Conservation (phyloP, 2,113 vertebrate species). For the Psittacara wagleri region DNA sequence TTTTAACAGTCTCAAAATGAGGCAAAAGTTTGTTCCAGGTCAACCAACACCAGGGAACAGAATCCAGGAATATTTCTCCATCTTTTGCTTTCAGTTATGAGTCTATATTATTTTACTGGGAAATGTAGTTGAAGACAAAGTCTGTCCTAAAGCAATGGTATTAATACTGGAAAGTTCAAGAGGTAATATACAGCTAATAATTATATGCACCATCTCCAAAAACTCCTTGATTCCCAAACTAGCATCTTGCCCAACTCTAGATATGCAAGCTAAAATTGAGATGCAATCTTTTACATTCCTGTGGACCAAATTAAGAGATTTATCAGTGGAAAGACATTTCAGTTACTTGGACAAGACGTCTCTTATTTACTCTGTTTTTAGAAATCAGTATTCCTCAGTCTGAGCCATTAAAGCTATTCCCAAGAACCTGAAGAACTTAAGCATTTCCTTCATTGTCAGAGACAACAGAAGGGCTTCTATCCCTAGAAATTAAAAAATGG, state of each 20-base stretch:
- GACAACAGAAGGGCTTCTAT: not conserved
- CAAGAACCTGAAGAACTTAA: not conserved
- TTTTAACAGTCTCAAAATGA: not conserved
- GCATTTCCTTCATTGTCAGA: not conserved
- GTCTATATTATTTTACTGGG: not conserved
- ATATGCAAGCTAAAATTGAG: not conserved
- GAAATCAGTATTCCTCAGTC: not conserved
- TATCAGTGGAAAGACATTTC: not conserved
- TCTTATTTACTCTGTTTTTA: not conserved
- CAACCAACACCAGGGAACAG: not conserved
- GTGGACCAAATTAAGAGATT: not conserved
- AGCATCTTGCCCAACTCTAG: not conserved
- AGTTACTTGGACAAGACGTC: not conserved
- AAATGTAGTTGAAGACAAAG: not conserved
- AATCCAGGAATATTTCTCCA: not conserved
- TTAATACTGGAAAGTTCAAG: not conserved
- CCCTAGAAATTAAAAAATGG: not conserved
- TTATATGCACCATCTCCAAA: not conserved
- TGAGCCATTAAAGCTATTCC: not conserved
- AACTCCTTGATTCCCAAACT: not conserved
- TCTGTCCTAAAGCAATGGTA: not conserved
- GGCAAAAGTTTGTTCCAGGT: not conserved
- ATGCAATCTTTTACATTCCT: not conserved
- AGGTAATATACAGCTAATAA: not conserved
- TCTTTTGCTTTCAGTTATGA: not conserved